Base-by-base conservation (phyloP, 1,140 invertebrate species). In the Scaptomyza graminum region DNA sequence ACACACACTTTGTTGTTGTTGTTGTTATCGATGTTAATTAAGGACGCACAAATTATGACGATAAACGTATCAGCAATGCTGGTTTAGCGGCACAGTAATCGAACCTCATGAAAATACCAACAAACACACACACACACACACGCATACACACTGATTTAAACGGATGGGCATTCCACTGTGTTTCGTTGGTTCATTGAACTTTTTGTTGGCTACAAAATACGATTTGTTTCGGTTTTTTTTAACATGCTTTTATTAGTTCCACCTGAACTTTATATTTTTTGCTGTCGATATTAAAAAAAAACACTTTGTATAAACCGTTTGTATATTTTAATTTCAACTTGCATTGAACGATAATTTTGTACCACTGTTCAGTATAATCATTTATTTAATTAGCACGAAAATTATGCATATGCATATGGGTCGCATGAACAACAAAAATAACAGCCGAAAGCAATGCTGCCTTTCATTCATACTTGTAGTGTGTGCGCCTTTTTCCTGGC, bases 181-280 rank as follows among this genome's bases (percentile, higher is more conserved):
- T 72, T 72, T 67, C 49, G 66, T 43, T 78, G 67, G 80, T 84
- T 84, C 80, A 84, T 80, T 84, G 80, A 84, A 84, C 80, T 66
- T 76, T 47, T 28, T 31, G 47, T 41, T 65, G 46, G 46, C 43
- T 46, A 70, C 62, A 46, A 52, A 74, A 61, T 51, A 77, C 76
- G 72, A 77, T 22, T 22, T 77, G 15, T 65, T 64, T 34, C 18
- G n/a, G n/a, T 22, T 22, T 22, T 22, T 22, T 22, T 22, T 22
- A 22, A 22, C 18, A 22, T 22, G 18, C 18, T 22, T 22, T 22
- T 22, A 22, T 22, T 22, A 22, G 18, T 22, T 22, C 18, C 18
- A 22, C 18, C 18, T 22, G 18, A 3, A 22, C n/a, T n/a, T n/a
- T n/a, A n/a, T n/a, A n/a, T n/a, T n/a, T 15, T 16, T 63, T 52